These are phyloP conservation scores for Bubo blakistoni DNA, from an alignment of 2,113 vertebrate species.

Conservation along the genomic window DNA sequence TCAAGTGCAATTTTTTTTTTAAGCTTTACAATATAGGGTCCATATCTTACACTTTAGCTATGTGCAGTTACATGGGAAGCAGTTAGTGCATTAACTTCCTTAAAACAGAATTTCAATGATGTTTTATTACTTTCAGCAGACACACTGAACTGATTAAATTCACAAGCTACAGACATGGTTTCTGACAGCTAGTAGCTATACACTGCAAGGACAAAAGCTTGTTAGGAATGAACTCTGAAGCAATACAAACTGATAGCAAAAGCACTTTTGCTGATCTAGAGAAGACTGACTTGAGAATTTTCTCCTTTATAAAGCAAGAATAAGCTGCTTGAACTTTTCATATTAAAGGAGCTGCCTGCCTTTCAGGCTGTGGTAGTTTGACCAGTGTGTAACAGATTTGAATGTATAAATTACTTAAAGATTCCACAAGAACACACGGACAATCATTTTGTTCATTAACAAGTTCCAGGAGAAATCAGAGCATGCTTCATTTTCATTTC, in stretches of 20 bases:
- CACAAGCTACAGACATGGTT: neutral
- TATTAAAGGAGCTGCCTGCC: neutral
- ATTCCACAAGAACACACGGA: neutral
- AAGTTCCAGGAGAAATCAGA: neutral
- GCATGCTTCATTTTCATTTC: neutral
- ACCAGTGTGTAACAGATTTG: neutral
- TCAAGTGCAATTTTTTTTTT: neutral
- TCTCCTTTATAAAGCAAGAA: neutral
- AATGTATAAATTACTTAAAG: neutral
- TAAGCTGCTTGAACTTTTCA: neutral
- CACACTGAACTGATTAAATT: constrained; percentile 13
- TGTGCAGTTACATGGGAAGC: neutral
- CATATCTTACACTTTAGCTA: neutral
- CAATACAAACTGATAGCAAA: neutral
- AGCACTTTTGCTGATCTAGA: neutral
- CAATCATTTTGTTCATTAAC: neutral
- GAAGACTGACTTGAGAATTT: neutral
- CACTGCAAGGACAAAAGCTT: constrained; percentile 17
- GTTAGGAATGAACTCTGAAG: neutral
- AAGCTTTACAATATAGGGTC: neutral
- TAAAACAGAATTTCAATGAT: constrained; percentile 23
- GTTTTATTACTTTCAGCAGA: constrained; percentile 38
- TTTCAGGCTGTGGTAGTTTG: neutral
- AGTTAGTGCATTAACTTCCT: neutral
- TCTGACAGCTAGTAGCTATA: constrained; percentile 7